These are phyloP conservation scores for Gymnopithys bicolor DNA, from an alignment of 2,797 vertebrate species.

Conservation along the genomic window DNA sequence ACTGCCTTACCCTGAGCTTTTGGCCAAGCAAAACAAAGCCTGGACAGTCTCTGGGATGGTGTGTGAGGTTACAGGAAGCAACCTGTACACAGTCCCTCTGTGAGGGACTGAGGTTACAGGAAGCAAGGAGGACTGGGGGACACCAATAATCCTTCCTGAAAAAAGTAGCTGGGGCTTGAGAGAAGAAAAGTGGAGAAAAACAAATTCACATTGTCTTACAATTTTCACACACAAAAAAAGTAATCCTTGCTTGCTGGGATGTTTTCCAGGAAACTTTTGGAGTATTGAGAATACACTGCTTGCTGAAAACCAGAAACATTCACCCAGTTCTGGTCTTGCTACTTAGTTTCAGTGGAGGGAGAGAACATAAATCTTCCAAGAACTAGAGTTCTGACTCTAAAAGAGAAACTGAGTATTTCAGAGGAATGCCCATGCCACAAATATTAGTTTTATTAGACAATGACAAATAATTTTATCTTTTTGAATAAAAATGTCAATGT, in stretches of 20 bases:
- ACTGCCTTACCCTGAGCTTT: background rate
- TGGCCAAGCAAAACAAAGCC: background rate
- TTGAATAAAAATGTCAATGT: background rate
- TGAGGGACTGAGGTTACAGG: background rate
- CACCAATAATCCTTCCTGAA: background rate
- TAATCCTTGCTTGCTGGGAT: background rate
- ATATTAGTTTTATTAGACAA: background rate
- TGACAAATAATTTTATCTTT: background rate
- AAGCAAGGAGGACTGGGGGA: background rate
- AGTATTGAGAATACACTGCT: background rate
- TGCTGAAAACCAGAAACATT: background rate
- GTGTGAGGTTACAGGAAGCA: background rate
- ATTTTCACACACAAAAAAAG: background rate
- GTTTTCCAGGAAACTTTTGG: background rate
- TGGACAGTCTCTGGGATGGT: background rate
- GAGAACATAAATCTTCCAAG: background rate
- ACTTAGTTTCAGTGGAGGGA: background rate
- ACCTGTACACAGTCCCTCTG: too few species aligned
- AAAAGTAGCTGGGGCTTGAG: background rate
- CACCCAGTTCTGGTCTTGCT: background rate
- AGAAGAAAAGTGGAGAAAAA: background rate
- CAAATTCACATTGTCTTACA: background rate
- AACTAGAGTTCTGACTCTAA: background rate
- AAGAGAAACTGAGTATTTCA: background rate
- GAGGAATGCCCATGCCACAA: background rate